Evolutionary conservation across 2,113 vertebrate species (phyloP).

Genomic region (Mus musculus): DNA sequence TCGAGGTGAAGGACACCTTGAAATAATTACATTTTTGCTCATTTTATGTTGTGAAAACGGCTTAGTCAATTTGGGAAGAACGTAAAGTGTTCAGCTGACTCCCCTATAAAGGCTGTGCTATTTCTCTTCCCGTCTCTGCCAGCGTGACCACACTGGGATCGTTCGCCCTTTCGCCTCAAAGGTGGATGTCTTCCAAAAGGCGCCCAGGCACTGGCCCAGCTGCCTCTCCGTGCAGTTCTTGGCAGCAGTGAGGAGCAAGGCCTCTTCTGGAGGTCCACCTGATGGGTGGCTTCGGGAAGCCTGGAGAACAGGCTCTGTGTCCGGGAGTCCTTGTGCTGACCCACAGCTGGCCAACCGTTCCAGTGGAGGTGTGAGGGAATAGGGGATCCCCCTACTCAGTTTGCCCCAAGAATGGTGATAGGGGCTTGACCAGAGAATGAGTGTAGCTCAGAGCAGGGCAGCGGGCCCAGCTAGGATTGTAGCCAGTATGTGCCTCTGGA

Average conservation of each 20-base stretch:
- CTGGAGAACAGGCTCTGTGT: background rate
- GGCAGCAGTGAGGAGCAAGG: background rate
- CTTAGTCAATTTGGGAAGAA: slow-evolving; percentile 56
- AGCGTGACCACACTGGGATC: slow-evolving; percentile 13
- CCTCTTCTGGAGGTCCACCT: background rate
- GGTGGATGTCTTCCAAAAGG: slow-evolving; percentile 48
- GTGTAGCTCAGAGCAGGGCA: accelerated
- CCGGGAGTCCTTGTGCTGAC: accelerated
- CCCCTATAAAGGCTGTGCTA: background rate
- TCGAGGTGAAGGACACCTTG: slow-evolving; percentile 78
- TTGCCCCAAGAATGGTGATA: background rate
- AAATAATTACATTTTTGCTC: slow-evolving; percentile 78
- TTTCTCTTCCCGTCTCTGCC: slow-evolving; percentile 61
- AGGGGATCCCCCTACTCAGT: background rate
- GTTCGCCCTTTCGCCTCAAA: background rate
- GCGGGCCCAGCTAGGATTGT: background rate
- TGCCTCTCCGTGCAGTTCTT: background rate
- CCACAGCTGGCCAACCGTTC: background rate
- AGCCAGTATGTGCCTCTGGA: accelerated
- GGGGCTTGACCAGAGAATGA: background rate
- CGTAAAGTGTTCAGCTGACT: slow-evolving; percentile 63
- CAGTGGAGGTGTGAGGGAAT: background rate
- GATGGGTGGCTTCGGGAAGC: background rate
- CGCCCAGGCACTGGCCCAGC: background rate
- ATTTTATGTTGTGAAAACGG: slow-evolving; percentile 82